Evolutionary conservation across 2,113 vertebrate species (phyloP).

Genomic region (Cyprinodon tularosa): DNA sequence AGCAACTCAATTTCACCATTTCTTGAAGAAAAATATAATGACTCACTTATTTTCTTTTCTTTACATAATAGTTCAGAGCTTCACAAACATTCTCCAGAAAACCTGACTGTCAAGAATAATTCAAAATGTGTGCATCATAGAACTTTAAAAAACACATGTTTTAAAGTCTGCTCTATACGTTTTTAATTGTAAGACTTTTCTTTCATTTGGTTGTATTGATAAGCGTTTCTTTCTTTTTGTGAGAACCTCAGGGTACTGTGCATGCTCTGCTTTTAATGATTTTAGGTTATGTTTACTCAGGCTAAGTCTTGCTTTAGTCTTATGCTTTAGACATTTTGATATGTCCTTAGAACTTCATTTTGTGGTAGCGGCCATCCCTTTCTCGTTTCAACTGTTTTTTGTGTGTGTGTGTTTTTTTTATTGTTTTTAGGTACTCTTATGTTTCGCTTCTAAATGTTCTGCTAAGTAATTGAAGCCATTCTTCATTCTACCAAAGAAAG

Average conservation of each 20-base stretch:
- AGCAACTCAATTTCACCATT: too few species aligned
- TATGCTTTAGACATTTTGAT: not conserved
- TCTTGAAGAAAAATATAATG: too few species aligned
- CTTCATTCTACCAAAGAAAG: not conserved
- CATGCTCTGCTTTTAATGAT: not conserved
- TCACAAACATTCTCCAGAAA: too few species aligned
- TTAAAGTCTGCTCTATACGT: too few species aligned
- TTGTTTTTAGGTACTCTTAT: not conserved
- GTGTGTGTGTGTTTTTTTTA: too few species aligned
- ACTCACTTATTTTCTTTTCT: too few species aligned
- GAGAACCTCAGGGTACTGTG: not conserved
- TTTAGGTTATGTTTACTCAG: not conserved
- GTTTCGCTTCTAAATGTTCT: constrained; percentile 1
- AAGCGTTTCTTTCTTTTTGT: not conserved
- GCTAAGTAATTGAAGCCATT: not conserved
- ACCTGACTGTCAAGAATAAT: too few species aligned
- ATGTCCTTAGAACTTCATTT: not conserved
- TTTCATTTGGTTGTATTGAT: too few species aligned
- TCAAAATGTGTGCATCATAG: too few species aligned
- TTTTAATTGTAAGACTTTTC: not conserved
- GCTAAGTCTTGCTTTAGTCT: too few species aligned
- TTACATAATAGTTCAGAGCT: too few species aligned
- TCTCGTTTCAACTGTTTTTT: not conserved
- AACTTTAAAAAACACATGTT: too few species aligned
- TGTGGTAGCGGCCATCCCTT: not conserved